phyloP scores from a whole-genome alignment of 2,797 vertebrate species.

The Myotis pilosus region DNA sequence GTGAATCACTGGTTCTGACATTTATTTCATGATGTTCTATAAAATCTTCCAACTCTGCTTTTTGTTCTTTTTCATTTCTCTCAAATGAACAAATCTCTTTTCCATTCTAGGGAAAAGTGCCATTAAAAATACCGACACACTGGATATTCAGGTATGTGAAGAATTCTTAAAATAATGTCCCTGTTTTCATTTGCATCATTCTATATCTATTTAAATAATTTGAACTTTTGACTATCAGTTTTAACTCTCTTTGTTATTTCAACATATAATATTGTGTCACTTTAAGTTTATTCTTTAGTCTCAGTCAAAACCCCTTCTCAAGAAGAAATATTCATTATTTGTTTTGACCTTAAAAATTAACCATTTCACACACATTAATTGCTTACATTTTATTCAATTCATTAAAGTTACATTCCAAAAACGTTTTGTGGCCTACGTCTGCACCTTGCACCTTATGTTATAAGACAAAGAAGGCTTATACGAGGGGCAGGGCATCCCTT shows the following conservation, averaged over 20 bases:
- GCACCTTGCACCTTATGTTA: not conserved
- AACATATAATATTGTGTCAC: not conserved
- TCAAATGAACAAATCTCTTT: slow-evolving; percentile 64
- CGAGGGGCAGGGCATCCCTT: accelerated
- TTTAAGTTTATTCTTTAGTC: not conserved
- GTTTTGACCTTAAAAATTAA: not conserved
- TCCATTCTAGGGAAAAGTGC: slow-evolving; percentile 46
- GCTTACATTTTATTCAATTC: not conserved
- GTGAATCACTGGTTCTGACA: slow-evolving; percentile 62
- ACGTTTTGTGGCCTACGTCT: accelerated
- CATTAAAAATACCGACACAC: not conserved
- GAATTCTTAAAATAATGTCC: not conserved
- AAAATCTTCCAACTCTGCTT: slow-evolving; percentile 64
- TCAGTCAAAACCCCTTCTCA: not conserved
- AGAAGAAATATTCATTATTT: not conserved
- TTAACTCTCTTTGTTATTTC: not conserved
- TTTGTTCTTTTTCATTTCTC: slow-evolving; percentile 67
- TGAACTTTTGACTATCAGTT: not conserved
- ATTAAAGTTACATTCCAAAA: not conserved
- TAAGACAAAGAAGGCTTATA: not conserved
- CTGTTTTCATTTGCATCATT: not conserved
- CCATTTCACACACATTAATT: not conserved
- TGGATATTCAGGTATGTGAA: not conserved
- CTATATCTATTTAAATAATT: not conserved
- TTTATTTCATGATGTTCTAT: slow-evolving; percentile 61